Conservation (phyloP, 1,140 invertebrate species). For the Orius insidiosus region DNA sequence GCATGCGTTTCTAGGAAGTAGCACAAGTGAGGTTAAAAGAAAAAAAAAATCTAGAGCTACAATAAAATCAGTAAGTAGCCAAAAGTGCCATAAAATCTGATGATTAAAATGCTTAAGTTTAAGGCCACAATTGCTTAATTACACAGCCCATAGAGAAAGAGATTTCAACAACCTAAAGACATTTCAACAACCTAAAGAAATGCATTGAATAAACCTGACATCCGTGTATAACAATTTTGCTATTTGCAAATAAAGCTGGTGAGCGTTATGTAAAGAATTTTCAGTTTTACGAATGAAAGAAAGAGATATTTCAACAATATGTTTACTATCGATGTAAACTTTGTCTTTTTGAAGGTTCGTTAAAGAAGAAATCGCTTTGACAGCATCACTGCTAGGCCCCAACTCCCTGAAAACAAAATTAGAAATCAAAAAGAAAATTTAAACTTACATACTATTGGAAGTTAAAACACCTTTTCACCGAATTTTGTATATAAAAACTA, state of each 20-base stretch:
- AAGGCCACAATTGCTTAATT: too few relatives aligned
- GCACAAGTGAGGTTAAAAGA: too few relatives aligned
- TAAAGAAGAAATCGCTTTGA: constrained; percentile 28
- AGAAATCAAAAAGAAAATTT: background rate
- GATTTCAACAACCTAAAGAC: background rate
- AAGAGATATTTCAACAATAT: constrained; percentile 28
- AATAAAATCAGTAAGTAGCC: too few relatives aligned
- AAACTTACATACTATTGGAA: constrained; percentile 21
- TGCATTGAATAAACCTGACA: constrained; percentile 1
- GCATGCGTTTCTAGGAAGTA: too few relatives aligned
- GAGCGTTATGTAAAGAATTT: constrained; percentile 31
- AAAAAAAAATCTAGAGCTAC: too few relatives aligned
- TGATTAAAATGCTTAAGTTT: constrained; percentile 19
- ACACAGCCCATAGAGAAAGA: too few relatives aligned
- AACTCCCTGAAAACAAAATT: constrained; percentile 23
- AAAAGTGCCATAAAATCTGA: constrained; percentile 22
- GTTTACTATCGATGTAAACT: constrained; percentile 28
- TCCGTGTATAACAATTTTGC: constrained; percentile 20
- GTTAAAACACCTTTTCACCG: too few relatives aligned
- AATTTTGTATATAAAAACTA: too few relatives aligned
- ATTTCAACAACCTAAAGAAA: constrained; percentile 1
- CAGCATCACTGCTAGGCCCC: constrained; percentile 27
- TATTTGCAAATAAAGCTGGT: constrained; percentile 17
- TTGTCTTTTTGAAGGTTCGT: constrained; percentile 29
- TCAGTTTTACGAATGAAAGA: constrained; percentile 29